Evolutionary conservation across 1,140 invertebrate species (phyloP).

Genomic region (Drosophila ananassae): DNA sequence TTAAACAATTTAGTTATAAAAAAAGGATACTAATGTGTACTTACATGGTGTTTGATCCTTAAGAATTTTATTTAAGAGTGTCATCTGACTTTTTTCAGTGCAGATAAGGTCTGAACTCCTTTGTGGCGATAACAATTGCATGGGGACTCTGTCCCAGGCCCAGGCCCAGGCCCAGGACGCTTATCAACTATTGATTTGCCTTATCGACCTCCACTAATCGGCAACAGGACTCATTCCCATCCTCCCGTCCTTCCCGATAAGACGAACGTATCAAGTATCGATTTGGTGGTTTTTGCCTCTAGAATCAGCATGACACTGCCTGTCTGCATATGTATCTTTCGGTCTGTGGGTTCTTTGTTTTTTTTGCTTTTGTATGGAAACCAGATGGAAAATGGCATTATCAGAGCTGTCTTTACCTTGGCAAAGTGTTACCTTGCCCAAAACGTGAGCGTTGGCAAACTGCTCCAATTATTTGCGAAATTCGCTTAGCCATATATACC

Average conservation of each 20-base stretch:
- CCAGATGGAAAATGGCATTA: constrained; percentile 16
- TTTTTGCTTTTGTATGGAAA: neutral
- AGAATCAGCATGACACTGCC: constrained; percentile 13
- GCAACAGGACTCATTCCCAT: constrained; percentile 49
- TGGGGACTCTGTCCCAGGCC: constrained; percentile 1
- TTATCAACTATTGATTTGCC: constrained; percentile 48
- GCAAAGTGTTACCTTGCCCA: constrained; percentile 58
- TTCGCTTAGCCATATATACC: constrained; percentile 21
- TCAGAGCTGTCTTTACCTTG: constrained; percentile 32
- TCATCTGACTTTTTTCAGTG: too few species aligned
- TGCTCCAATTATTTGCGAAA: constrained; percentile 75
- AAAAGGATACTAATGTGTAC: too few species aligned
- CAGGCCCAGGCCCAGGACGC: constrained; percentile 40
- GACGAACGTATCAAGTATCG: constrained; percentile 28
- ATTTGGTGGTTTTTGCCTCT: constrained; percentile 5
- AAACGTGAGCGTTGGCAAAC: constrained; percentile 62
- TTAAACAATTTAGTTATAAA: too few species aligned
- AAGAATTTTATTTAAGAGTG: neutral
- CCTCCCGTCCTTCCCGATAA: constrained; percentile 25
- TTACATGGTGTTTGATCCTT: neutral
- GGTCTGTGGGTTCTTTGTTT: neutral
- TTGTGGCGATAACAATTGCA: constrained; percentile 15
- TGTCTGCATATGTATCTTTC: neutral
- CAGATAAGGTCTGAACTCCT: constrained; percentile 26
- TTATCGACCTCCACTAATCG: constrained; percentile 42